Percentiles rank a stretch among this genome's conserved stretches.
Evolutionary conservation across 1,140 invertebrate genomes (phyloP).

Genomic region (Cydia strobilella): DNA sequence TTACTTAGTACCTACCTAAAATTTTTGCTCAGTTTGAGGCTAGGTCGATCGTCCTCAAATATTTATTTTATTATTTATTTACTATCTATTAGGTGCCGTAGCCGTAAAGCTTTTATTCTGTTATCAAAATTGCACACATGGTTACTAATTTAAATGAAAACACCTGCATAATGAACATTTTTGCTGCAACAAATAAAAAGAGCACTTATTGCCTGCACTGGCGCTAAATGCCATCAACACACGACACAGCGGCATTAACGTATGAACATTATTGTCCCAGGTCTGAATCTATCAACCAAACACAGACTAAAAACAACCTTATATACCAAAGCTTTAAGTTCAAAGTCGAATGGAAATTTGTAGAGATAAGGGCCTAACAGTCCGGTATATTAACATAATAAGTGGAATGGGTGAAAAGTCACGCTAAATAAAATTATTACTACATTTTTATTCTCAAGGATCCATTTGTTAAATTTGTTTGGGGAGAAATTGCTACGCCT

Average conservation of each 20-base stretch:
- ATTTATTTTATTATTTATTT: too few relatives aligned
- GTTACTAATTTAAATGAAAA: background rate
- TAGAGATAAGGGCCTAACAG: background rate
- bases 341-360: background rate
- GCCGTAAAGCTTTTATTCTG: too few relatives aligned
- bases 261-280: background rate
- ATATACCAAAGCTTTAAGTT: background rate
- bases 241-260: slow-evolving; percentile 16
- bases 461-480: background rate
- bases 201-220: slow-evolving; percentile 13
- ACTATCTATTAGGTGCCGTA: too few relatives aligned
- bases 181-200: background rate
- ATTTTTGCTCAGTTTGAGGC: too few relatives aligned
- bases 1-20: too few relatives aligned
- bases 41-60: too few relatives aligned
- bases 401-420: slow-evolving; percentile 15
- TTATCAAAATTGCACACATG: background rate
- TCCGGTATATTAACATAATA: slow-evolving; percentile 19
- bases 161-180: background rate
- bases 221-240: background rate
- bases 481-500: too few relatives aligned
- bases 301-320: background rate
- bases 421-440: slow-evolving; percentile 17
- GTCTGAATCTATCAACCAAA: background rate
- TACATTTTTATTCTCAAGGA: slow-evolving; percentile 9